Base-by-base conservation (phyloP, 2,113 vertebrate genomes). In the Galemys pyrenaicus region DNA sequence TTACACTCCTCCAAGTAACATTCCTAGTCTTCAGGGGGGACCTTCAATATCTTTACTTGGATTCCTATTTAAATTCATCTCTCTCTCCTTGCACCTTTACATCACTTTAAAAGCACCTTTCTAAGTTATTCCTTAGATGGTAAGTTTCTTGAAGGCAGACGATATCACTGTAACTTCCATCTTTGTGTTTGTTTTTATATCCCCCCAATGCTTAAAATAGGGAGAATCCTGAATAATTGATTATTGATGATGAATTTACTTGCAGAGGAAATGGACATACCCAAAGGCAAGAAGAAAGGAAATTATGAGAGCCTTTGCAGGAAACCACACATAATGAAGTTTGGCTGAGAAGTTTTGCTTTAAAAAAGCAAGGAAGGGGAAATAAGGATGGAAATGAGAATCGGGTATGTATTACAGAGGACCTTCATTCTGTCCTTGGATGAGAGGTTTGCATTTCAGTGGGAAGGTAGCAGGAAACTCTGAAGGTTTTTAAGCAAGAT, bases 401-500 rank as follows among this genome's bases (percentile, higher is more conserved):
- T 2, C 2, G 17, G 44, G 2, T 0, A n/a, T 54, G 19, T 32
- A 13, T 51, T 20, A 37, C 30, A 5, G 19, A 84, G 32, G 24
- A 73, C 71, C 2, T 87, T 68, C 9, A 46, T 60, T 26, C 8
- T 9, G 13, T 73, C 65, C 11, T 35, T 70, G 51, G 10, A 4
- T 28, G 19, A 79, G 44, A 89, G n/a, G 30, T 92, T 92, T 86
- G 35, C 35, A 26, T 88, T 95, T 87, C 15, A 49, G n/a, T 56
- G 37, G 35, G 58, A 30, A 65, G 44, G 68, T 75, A 91, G 79
- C 19, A 35, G 70, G 56, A 88, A 70, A 28, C 41, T 85, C 89
- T 80, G 9, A 87, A 83, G 28, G 32, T 75, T 94, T 77, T n/a
- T 49, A 95, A 87, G 65, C 49, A 65, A 86, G 46, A 83, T 56